Evolutionary conservation across 2,113 vertebrate genomes (phyloP).

Genomic region (Mugil cephalus): DNA sequence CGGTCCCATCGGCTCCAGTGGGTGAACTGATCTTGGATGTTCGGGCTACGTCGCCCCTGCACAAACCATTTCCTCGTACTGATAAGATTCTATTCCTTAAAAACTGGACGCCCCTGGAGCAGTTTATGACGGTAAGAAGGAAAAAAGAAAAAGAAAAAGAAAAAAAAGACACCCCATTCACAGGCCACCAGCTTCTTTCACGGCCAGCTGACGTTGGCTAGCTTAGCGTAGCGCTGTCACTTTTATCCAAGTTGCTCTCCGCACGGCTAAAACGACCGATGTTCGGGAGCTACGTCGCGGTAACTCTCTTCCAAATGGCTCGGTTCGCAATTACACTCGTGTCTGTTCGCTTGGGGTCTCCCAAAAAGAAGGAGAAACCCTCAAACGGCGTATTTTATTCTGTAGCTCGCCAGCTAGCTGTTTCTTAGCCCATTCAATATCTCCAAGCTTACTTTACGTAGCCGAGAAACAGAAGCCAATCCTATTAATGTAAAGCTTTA

Average conservation of each 20-base stretch:
- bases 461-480: constrained; percentile 32
- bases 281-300: neutral
- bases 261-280: constrained; percentile 21
- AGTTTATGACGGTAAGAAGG: constrained; percentile 86
- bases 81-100: constrained; percentile 73
- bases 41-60: constrained; percentile 65
- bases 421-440: constrained; percentile 70
- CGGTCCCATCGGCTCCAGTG: constrained; percentile 72
- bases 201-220: constrained; percentile 68
- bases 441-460: constrained; percentile 27
- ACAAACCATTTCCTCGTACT: constrained; percentile 67
- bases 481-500: neutral
- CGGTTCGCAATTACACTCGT: neutral
- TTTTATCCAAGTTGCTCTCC: constrained; percentile 65
- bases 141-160: neutral
- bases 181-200: constrained; percentile 25
- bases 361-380: rapidly evolving
- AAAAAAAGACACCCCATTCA: constrained; percentile 1
- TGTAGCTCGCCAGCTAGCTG: constrained; percentile 59
- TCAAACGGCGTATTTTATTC: neutral
- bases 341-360: neutral
- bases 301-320: neutral
- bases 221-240: constrained; percentile 77
- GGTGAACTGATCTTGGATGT: constrained; percentile 81
- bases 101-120: constrained; percentile 86